phyloP scores from a whole-genome alignment of 2,797 vertebrate species.

The Gymnoscopelus microlampas region DNA sequence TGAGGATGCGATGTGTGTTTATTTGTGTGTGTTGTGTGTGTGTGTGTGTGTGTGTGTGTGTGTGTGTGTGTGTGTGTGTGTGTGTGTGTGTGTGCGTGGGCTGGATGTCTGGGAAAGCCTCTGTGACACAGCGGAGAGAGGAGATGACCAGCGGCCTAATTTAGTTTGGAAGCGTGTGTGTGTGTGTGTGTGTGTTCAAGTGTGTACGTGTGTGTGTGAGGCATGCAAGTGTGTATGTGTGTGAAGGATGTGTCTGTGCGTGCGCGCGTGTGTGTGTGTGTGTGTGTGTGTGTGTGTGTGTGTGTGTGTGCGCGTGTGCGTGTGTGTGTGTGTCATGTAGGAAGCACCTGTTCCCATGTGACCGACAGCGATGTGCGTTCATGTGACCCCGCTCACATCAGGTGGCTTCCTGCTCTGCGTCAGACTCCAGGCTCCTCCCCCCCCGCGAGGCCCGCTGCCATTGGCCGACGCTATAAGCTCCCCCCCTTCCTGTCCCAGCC shows the following conservation, averaged over 20 bases:
- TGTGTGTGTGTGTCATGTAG: constrained; percentile 78
- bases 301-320: constrained; percentile 51
- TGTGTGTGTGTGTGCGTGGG: constrained; percentile 51
- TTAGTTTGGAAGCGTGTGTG: constrained; percentile 62
- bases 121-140: constrained; percentile 79
- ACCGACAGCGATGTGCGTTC: constrained; percentile 84
- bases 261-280: constrained; percentile 2
- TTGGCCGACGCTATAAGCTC: constrained; percentile 67
- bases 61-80: constrained; percentile 23
- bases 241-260: not conserved
- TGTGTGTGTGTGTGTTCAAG: constrained; percentile 28
- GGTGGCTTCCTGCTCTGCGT: constrained; percentile 98
- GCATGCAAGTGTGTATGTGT: not conserved
- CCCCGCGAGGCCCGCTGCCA: constrained; percentile 77
- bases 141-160: constrained; percentile 74
- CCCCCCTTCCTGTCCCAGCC: constrained; percentile 75
- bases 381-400: constrained; percentile 94
- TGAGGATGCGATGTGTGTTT: constrained; percentile 65
- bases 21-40: constrained; percentile 10
- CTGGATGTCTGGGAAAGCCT: constrained; percentile 81
- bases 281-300: constrained; percentile 18
- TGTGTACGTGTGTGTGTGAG: not conserved
- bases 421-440: constrained; percentile 78
- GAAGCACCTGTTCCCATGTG: constrained; percentile 95
- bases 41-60: constrained; percentile 27